Evolutionary conservation across 2,888 invertebrate species (phyloP), one percentile per base, ranked within the genome.

Genomic region (Drosophila pseudotalamancana): DNA sequence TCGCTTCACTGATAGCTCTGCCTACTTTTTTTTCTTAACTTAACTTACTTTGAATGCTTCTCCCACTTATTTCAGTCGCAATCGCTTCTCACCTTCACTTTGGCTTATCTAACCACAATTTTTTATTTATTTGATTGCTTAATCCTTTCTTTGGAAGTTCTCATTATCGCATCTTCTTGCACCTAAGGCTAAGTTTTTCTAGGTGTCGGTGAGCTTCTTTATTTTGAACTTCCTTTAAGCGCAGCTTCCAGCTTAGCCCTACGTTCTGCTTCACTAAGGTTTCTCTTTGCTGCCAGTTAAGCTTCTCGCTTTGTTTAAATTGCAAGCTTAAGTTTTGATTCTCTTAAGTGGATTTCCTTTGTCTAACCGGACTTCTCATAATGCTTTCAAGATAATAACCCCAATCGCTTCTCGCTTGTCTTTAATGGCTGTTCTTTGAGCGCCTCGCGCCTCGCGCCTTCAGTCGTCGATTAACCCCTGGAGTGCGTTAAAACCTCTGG

Each of bases 401-500:
- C 23, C 9, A 37, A 39, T 25, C 21, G 42, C 8, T 12, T 27
- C 6, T 25, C 27, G 34, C 55, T 31, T 18, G 11, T 19, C 14
- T 11, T 6, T 29, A n/a, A 12, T 19, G 12, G 11, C 29, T 8
- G 12, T 16, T 50, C 11, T 34, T 25, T 12, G 11, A n/a, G n/a
- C n/a, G n/a, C n/a, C n/a, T n/a, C 37, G 9, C 12, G 12, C 8
- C 18, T 48, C 6, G n/a, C 35, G 54, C 35, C 14, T 21, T 18
- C 23, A 5, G 4, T 19, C 8, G 3, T 16, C 23, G 39, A 21
- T 46, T 48, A 46, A 18, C 53, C 69, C 42, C 63, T 50, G 39
- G 68, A 40, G 63, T 46, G 63, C 40, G 29, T 59, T 64, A 59
- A 70, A 64, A 63, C 74, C 72, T 64, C 51, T 48, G 34, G 73